Conservation (phyloP, 2,113 vertebrate species). For the Plecotus auritus region DNA sequence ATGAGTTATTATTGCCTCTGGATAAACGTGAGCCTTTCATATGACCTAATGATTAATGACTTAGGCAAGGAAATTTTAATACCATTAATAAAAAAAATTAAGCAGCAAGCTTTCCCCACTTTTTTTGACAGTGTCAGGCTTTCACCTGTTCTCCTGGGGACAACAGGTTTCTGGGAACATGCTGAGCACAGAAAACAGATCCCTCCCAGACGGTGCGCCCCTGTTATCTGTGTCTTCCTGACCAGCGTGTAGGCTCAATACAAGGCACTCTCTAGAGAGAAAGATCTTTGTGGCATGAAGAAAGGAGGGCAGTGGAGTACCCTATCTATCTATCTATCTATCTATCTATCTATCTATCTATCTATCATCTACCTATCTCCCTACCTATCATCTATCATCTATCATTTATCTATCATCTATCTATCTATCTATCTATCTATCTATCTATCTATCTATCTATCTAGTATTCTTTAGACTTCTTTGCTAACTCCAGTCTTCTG, state of each 20-base stretch:
- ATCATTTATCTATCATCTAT: neutral
- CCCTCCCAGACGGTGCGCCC: neutral
- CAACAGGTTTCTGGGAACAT: constrained; percentile 42
- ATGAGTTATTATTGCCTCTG: constrained; percentile 41
- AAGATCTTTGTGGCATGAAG: too few species aligned
- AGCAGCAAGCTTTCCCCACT: constrained; percentile 54
- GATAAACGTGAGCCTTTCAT: constrained; percentile 68
- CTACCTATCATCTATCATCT: too few species aligned
- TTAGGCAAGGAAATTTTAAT: constrained; percentile 62
- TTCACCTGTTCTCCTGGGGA: constrained; percentile 32
- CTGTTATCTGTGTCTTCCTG: neutral
- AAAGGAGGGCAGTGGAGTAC: neutral
- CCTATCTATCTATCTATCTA: too few species aligned
- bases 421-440: neutral
- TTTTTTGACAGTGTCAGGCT: constrained; percentile 37
- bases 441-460: neutral
- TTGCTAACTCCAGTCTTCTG: neutral
- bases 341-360: neutral
- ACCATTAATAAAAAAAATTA: constrained; percentile 66
- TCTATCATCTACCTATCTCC: neutral
- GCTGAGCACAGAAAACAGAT: constrained; percentile 30
- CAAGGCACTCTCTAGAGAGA: neutral
- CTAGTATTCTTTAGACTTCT: neutral
- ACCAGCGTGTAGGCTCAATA: neutral
- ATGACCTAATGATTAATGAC: constrained; percentile 76